phyloP scores from a whole-genome alignment of 2,113 vertebrate species.

The Hippocampus abdominalis region DNA sequence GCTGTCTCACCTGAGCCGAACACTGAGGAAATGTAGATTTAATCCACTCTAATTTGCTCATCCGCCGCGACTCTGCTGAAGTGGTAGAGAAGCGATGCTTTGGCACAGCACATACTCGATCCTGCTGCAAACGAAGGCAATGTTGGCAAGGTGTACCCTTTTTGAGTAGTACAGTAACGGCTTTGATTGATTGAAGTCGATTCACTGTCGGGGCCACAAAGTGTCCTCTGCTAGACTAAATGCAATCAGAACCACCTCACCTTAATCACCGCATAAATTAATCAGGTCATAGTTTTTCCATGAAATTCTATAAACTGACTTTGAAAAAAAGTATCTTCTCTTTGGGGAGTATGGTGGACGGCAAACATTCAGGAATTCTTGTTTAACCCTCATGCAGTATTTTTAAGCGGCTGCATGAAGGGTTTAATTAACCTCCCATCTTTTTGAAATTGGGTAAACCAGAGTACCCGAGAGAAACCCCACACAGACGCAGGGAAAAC shows the following conservation, averaged over 20 bases:
- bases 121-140: conserved; percentile 18
- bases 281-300: not conserved
- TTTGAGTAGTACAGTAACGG: conserved; percentile 5
- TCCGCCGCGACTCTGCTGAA: conserved; percentile 30
- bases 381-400: too few relatives aligned
- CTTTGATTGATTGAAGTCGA: conserved; percentile 34
- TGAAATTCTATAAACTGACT: too few relatives aligned
- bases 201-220: not conserved
- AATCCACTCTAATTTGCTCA: conserved; percentile 59
- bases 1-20: conserved; percentile 51
- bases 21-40: conserved; percentile 42
- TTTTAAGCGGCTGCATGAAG: too few relatives aligned
- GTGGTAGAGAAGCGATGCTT: conserved; percentile 4
- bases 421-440: too few relatives aligned
- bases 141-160: not conserved
- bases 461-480: too few relatives aligned
- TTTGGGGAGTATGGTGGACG: not conserved
- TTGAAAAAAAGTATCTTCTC: not conserved
- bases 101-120: not conserved
- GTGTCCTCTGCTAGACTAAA: not conserved
- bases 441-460: too few relatives aligned
- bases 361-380: not conserved
- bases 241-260: not conserved
- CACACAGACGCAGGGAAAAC: too few relatives aligned
- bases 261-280: not conserved